Base-by-base conservation (phyloP, 1,140 invertebrate genomes). In the Acromyrmex echinatior region DNA sequence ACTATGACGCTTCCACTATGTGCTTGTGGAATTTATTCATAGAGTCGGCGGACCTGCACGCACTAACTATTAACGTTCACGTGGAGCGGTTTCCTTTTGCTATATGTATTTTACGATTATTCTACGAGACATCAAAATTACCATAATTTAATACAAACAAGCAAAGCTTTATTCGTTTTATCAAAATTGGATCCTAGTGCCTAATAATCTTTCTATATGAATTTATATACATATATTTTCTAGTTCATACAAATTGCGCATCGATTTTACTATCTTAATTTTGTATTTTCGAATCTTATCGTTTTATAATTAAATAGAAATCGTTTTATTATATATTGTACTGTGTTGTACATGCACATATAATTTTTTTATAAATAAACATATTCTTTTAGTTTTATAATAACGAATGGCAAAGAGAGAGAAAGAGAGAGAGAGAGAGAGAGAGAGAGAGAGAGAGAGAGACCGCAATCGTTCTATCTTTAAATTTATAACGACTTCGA, bases 21-120 rank as follows among this genome's bases (percentile, higher is more conserved):
- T 65, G 77, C 39, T 56, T 63, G 73, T 68, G 89, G 79, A 90
- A 90, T 90, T 90, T 90, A 90, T 90, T 89, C 89, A 62, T 87
- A 80, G 58, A 90, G 39, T 51, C 80, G 70, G n/a, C 56, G n/a
- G 18, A 25, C 39, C 35, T 63, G 28, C 31, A 10, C 45, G 35
- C 6, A 74, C 56, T 74, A 14, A 70, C n/a, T 66, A 58, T 56
- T 80, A 82, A 58, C 25, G 6, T 7, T 9, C 74, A 12, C 60
- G n/a, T 45, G 5, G 21, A 49, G 39, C 21, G 18, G 18, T 73
- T 18, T 35, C 49, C 21, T 68, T 62, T 31, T 31, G 7, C 18
- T 73, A 21, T 35, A 35, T 6, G 6, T 28, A 31, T 60, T 82
- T 82, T 74, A 82, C 39, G 53, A 49, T 82, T 60, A 60, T 73